Conservation (phyloP, 2,888 invertebrate species). For the Machimus atricapillus region DNA sequence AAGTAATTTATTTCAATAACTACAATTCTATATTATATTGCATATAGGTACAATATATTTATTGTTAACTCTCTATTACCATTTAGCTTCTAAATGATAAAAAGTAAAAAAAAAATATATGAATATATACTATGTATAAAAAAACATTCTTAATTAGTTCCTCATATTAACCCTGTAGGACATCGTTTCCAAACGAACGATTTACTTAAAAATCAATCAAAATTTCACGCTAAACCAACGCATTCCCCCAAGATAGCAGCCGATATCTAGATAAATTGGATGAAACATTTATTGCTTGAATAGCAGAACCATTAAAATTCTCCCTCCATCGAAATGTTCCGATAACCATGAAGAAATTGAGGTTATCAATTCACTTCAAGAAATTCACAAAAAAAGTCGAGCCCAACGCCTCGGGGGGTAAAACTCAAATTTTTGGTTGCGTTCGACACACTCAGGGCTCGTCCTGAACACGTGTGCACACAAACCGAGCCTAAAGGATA, state of each 20-base stretch:
- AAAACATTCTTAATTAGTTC: neutral
- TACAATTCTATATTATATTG: no score
- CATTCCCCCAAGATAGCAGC: neutral
- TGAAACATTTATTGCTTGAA: conserved; percentile 7
- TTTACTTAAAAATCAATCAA: neutral
- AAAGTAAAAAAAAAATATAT: neutral
- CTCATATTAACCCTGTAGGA: neutral
- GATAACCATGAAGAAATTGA: neutral
- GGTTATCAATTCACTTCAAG: neutral
- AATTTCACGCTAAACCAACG: neutral
- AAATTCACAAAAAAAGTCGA: neutral
- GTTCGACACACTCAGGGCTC: neutral
- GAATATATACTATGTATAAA: no score
- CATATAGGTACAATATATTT: neutral
- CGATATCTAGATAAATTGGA: neutral
- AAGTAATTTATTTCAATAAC: no score
- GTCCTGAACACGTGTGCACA: conserved; percentile 18
- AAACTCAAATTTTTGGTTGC: neutral
- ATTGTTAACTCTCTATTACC: neutral
- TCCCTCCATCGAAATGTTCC: neutral
- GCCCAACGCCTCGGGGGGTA: conserved; percentile 19
- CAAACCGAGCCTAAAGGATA: neutral
- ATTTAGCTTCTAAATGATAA: neutral
- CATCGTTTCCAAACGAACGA: neutral
- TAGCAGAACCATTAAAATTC: neutral